These are phyloP conservation scores for Barnardius zonarius DNA, from an alignment of 2,113 vertebrate genomes.

Conservation along the genomic window DNA sequence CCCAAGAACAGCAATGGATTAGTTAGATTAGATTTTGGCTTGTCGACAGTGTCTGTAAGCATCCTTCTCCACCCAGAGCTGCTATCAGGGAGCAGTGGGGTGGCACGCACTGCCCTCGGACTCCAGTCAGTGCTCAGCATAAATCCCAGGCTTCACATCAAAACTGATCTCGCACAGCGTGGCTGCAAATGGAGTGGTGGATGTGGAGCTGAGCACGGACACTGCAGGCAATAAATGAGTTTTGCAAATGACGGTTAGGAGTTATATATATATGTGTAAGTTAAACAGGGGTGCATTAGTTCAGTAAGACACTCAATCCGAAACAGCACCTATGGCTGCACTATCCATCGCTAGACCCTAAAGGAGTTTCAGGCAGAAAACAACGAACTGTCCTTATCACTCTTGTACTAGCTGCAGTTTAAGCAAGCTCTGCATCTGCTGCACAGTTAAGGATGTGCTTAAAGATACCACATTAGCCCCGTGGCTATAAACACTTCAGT, in stretches of 20 bases:
- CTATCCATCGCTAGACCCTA: not conserved
- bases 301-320: too few species aligned
- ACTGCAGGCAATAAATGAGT: too few species aligned
- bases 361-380: not conserved
- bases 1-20: rapidly evolving
- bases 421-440: too few species aligned
- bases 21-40: too few species aligned
- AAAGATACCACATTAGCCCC: not conserved
- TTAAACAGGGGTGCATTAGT: rapidly evolving
- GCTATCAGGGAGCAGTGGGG: rapidly evolving
- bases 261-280: not conserved
- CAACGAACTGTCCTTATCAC: not conserved
- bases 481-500: not conserved
- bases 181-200: rapidly evolving
- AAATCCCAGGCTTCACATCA: not conserved
- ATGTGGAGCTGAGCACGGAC: rapidly evolving
- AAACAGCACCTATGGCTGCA: not conserved
- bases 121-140: rapidly evolving
- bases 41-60: not conserved
- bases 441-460: not conserved
- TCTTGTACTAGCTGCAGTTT: not conserved
- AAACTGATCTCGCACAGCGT: rapidly evolving
- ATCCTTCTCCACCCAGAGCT: not conserved
- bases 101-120: not conserved
- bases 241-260: not conserved